Evolutionary conservation across 1,140 invertebrate genomes (phyloP), one percentile per base, ranked within the genome.

Genomic region (Drosophila fuyamai): DNA sequence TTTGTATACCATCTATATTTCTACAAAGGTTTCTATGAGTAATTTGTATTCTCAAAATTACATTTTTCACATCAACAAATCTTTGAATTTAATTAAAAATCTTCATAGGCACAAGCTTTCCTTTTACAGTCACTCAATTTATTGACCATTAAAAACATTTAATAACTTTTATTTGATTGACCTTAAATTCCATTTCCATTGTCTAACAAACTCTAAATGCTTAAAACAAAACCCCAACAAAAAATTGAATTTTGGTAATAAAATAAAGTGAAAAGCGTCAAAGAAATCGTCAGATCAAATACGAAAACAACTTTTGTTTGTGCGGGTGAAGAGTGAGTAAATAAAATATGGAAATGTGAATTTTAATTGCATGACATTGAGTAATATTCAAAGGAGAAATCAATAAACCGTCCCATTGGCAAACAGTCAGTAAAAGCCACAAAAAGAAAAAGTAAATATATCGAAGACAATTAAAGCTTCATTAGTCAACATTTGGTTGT

Each of bases 341-440:
- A 72, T 66, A 60, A 56, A 57, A 68, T 46, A 71, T 61, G 50
- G 46, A 83, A 84, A 76, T 76, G 36, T 77, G 66, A 81, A 70
- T 74, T 70, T 82, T 70, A 82, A 83, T 81, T 83, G 75, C 79
- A 67, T 62, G 79, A 61, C 59, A 72, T 66, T 76, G 79, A 51
- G 46, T 55, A 55, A 62, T 44, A 57, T 44, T 23, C 44, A 32
- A 35, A 23, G 43, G 55, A 46, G 50, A 62, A 76, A 76, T 59
- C 61, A 76, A 76, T 55, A 68, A 48, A 43, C 48, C 60, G 27
- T 13, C 40, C 71, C 60, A 68, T 76, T 59, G 65, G 57, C 50
- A 76, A 66, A 61, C 43, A 51, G 36, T 47, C 54, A 44, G 40
- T 8, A 56, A 43, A 54, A 50, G 10, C 35, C 46, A 44, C 23